Percentiles rank a stretch among this genome's conserved stretches.
Evolutionary conservation across 2,888 invertebrate species (phyloP).

Genomic region (Lepetodrilus schrolli): DNA sequence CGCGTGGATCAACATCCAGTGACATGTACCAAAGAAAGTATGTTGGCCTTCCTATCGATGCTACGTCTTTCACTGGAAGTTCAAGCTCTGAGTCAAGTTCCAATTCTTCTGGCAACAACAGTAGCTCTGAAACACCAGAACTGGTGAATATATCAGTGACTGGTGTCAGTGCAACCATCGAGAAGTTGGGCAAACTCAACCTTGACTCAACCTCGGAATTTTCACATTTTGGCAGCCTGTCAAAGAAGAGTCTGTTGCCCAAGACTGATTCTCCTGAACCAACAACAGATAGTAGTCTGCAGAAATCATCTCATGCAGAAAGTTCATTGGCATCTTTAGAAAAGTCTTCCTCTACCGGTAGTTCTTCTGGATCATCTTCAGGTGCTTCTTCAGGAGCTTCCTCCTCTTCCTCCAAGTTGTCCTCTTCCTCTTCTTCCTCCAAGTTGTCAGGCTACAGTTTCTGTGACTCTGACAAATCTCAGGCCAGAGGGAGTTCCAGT

Average conservation of each 20-base stretch:
- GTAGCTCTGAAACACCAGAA: not conserved
- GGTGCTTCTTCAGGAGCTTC: not conserved
- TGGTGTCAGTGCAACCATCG: not conserved
- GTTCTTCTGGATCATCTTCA: not conserved
- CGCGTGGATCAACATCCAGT: not conserved
- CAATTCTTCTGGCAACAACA: not conserved
- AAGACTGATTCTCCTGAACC: not conserved
- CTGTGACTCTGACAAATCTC: not conserved
- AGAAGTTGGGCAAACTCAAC: not conserved
- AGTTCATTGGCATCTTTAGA: too few relatives aligned
- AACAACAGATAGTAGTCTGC: not conserved
- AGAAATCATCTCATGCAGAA: not conserved
- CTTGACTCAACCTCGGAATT: not conserved
- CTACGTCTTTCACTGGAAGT: not conserved
- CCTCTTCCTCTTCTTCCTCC: not conserved
- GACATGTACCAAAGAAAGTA: not conserved
- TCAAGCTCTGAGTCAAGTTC: not conserved
- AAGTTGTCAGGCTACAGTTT: not conserved
- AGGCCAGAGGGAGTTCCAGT: not conserved
- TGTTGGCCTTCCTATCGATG: not conserved
- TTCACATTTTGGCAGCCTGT: not conserved
- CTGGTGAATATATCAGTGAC: not conserved
- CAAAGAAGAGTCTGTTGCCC: not conserved
- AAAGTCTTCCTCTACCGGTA: constrained; percentile 24
- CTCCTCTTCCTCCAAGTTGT: not conserved